These are phyloP conservation scores for Papilio elwesi DNA, from an alignment of 2,888 invertebrate species.

Conservation along the genomic window DNA sequence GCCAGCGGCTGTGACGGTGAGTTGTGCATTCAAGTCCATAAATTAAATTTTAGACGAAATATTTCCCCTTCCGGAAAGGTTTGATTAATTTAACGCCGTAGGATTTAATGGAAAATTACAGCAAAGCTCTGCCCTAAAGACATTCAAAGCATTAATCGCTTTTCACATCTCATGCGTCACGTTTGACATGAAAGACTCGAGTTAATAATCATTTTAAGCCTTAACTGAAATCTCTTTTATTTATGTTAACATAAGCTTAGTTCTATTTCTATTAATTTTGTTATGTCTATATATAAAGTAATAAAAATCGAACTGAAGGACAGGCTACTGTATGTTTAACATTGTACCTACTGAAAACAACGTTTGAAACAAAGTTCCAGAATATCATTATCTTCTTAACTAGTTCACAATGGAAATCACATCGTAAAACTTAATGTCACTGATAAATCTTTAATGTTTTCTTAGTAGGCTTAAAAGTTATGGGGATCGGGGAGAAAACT, in stretches of 20 bases:
- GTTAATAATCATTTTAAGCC: conserved; percentile 15
- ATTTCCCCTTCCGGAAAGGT: conserved; percentile 17
- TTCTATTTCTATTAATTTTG: not conserved
- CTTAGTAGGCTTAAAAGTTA: conserved; percentile 22
- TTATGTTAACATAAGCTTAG: not conserved
- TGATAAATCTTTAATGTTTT: conserved; percentile 20
- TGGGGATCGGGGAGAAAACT: conserved; percentile 8
- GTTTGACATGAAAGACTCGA: conserved; percentile 12
- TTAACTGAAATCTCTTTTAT: conserved; percentile 3
- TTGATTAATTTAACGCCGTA: conserved; percentile 15
- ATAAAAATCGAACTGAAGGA: no score
- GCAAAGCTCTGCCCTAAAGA: conserved; percentile 14
- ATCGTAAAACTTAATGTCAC: conserved; percentile 12
- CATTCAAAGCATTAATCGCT: conserved; percentile 17
- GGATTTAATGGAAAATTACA: conserved; percentile 23
- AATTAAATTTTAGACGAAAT: conserved; percentile 20
- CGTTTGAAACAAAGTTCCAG: not conserved
- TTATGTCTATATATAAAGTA: no score
- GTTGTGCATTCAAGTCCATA: conserved; percentile 22
- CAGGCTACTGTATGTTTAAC: no score
- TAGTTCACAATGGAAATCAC: conserved; percentile 15
- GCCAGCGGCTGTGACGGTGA: conserved; percentile 4
- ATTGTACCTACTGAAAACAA: no score
- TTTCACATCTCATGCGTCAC: conserved; percentile 22
- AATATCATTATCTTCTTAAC: conserved; percentile 6